Evolutionary conservation across 2,797 vertebrate genomes (phyloP).

Genomic region (Chloroceryle amazona): DNA sequence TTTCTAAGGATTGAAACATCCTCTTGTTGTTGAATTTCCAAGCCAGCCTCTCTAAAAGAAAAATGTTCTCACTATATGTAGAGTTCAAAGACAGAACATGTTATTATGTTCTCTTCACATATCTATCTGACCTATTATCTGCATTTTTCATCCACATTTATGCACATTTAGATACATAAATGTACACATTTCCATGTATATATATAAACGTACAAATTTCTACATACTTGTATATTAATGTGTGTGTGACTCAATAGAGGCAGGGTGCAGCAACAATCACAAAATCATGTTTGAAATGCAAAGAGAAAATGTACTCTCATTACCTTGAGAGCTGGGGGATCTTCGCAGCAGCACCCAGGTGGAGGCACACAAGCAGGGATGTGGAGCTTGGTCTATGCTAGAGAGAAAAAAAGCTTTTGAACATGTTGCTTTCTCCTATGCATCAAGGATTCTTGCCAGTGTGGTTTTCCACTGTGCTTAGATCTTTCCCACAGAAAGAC

Average conservation of each 20-base stretch:
- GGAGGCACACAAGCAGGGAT: neutral
- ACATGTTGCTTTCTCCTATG: neutral
- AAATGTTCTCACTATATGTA: neutral
- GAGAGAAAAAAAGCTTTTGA: neutral
- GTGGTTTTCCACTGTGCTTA: neutral
- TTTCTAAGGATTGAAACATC: neutral
- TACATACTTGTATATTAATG: neutral
- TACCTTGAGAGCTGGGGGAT: neutral
- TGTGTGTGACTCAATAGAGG: neutral
- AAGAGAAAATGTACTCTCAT: neutral
- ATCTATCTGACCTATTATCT: neutral
- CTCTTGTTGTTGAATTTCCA: neutral
- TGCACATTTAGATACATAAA: neutral
- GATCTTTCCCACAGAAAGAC: neutral
- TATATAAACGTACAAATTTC: neutral
- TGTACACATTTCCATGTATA: fast-evolving
- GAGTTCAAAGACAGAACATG: neutral
- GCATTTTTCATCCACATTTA: neutral
- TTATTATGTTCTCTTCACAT: neutral
- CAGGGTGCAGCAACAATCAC: neutral
- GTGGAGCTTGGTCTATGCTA: neutral
- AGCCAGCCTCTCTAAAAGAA: neutral
- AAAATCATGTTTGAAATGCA: neutral
- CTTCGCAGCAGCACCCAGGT: neutral
- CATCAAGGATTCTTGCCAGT: neutral